phyloP scores from a whole-genome alignment of 2,888 invertebrate genomes.

The Caenorhabditis auriculariae region DNA sequence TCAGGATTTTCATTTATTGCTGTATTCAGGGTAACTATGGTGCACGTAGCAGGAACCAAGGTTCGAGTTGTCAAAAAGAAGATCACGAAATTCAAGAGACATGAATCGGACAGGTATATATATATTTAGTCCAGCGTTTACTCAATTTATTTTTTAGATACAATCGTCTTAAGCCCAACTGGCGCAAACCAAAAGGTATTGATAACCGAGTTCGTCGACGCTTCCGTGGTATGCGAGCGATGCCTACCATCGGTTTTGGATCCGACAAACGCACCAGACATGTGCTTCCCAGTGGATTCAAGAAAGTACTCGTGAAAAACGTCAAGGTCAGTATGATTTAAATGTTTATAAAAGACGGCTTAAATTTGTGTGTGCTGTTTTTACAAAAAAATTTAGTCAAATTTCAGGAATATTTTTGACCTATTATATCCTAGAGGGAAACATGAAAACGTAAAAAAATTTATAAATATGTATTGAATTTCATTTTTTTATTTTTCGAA shows the following conservation, averaged over 20 bases:
- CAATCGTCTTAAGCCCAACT: slow-evolving; percentile 69
- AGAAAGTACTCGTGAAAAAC: slow-evolving; percentile 89
- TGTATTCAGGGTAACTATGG: slow-evolving; percentile 55
- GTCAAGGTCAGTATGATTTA: slow-evolving; percentile 71
- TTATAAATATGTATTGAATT: neutral
- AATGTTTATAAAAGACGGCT: neutral
- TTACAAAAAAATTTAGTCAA: neutral
- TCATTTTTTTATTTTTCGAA: neutral
- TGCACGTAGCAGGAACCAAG: slow-evolving; percentile 70
- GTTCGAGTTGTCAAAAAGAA: slow-evolving; percentile 93
- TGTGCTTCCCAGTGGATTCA: slow-evolving; percentile 95
- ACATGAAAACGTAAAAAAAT: neutral
- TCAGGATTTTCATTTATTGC: neutral
- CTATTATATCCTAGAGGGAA: neutral
- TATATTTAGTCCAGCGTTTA: slow-evolving; percentile 69
- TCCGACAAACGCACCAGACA: slow-evolving; percentile 90
- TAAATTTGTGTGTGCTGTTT: neutral
- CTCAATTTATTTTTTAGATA: slow-evolving; percentile 38
- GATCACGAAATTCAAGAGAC: slow-evolving; percentile 95
- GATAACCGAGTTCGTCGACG: slow-evolving; percentile 98
- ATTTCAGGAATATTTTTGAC: neutral
- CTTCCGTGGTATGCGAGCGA: slow-evolving; percentile 97
- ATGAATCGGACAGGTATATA: slow-evolving; percentile 91
- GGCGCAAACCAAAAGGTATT: slow-evolving; percentile 99
- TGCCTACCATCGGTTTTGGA: slow-evolving; percentile 99